Evolutionary conservation across 2,888 invertebrate genomes (phyloP).

Genomic region (Oxycera nigricornis): DNA sequence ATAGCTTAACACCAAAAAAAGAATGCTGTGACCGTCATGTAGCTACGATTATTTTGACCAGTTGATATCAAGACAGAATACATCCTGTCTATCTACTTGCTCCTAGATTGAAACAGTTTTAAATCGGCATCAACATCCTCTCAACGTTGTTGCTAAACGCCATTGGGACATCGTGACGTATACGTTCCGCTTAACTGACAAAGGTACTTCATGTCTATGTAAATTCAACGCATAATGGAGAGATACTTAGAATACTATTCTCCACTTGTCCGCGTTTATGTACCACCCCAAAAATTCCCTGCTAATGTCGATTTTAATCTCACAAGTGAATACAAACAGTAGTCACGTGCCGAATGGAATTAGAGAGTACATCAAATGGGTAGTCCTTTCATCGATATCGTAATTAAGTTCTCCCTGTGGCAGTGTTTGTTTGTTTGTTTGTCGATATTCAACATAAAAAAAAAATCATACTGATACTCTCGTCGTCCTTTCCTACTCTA

Average conservation of each 20-base stretch:
- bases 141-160: too few relatives aligned
- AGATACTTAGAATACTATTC: neutral
- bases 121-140: too few relatives aligned
- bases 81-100: too few relatives aligned
- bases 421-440: constrained; percentile 25
- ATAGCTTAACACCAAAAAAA: too few relatives aligned
- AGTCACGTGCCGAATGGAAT: constrained; percentile 54
- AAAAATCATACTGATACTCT: neutral
- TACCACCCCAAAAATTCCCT: constrained; percentile 48
- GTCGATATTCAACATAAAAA: neutral
- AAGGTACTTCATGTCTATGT: neutral
- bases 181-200: too few relatives aligned
- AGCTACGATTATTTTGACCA: too few relatives aligned
- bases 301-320: constrained; percentile 62
- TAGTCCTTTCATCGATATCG: constrained; percentile 45
- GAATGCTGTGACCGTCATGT: too few relatives aligned
- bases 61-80: too few relatives aligned
- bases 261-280: too few relatives aligned
- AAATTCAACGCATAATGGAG: neutral
- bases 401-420: constrained; percentile 46
- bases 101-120: too few relatives aligned
- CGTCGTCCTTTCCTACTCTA: neutral
- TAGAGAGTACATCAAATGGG: constrained; percentile 39
- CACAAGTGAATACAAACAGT: constrained; percentile 54
- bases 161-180: too few relatives aligned